Base-by-base conservation (phyloP, 2,888 invertebrate genomes). In the Psococerastis gibbosa region DNA sequence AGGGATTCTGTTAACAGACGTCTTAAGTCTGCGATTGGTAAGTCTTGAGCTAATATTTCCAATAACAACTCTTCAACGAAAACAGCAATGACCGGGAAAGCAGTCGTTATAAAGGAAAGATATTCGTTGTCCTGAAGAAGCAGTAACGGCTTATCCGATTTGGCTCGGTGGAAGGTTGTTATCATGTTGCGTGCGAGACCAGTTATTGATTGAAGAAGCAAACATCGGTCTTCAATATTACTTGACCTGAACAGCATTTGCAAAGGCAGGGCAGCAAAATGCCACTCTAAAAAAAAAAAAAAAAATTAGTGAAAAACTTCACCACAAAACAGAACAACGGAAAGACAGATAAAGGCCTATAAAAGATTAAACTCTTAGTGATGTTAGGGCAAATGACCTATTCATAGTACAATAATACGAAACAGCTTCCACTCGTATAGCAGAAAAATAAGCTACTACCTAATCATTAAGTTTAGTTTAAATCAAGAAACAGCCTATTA, bases 201-300 rank as follows among this genome's bases (percentile, higher is more conserved):
- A 3, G 20, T 22, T 20, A 38, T 15, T 11, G 38, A 20, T 15
- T 15, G 18, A 4, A 38, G 17, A 4, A 38, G 15, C n/a, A 15
- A 18, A 6, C 17, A 9, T 20, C 22, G 17, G 8, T 17, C 22
- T 20, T 38, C 9, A 15, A 5, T 3, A 5, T 22, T 20, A 6
- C 4, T 18, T 5, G 38, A 17, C 6, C 38, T 3, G 38, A 38
- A 38, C n/a, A 18, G 13, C 22, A 20, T 13, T 18, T 20, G 38
- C 16, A 38, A 20, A 16, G 20, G 18, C 11, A 13, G 16, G 20
- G n/a, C 17, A 3, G 20, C 38, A n/a, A 38, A 38, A 5, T 38
- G 4, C 38, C 38, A 38, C 13, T 38, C 38, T 38, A 38, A 38
- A 33, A 33, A 9, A n/a, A n/a, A 33, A 33, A 33, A 33, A 33